Evolutionary conservation across 1,140 invertebrate species (phyloP), one percentile per base, ranked within the genome.

Genomic region (Thaumetopoea pityocampa): DNA sequence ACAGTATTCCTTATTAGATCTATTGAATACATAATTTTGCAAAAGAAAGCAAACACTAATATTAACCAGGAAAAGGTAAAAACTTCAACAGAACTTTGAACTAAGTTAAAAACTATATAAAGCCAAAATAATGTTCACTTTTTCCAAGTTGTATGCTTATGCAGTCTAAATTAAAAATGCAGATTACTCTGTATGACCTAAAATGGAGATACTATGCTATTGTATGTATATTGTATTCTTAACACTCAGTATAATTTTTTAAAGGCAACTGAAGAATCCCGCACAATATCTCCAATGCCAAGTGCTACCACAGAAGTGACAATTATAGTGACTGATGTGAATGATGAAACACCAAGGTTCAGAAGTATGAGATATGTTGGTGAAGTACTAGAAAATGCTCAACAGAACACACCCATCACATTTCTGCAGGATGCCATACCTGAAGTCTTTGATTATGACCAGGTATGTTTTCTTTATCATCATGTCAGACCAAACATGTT

Each of bases 321-420:
- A 0, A 90, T 99, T 17, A 95, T 97, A 38, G 87, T 99, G 4
- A 92, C 91, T n/a, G 97, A 99, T 85, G 91, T 98, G 0, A 98
- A 98, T 73, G 97, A 98, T 85, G 96, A 98, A 85, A 92, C 89
- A 1, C 96, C 97, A 4, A 90, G 86, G 20, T 99, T 98, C 70
- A 87, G 91, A 20, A 94, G 91, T 60, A 56, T 84, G 0, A 74
- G 86, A 37, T 98, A 98, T 83, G 86, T 92, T 8, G 96, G 94
- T 15, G 95, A 97, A 86, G 92, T 99, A 17, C 90, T 93, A 23
- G 97, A 98, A 86, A 97, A 98, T 84, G 91, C 96, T 27, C 95
- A 96, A 55, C 88, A 90, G 40, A 96, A 96, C 63, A 96, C 96
- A 2, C 96, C 96, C 0, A 88, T 98, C 1, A 94, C 92, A 33